Percentiles rank a stretch among this genome's conserved stretches.
Conservation (phyloP, 2,113 vertebrate species). For the Apteryx owenii region DNA sequence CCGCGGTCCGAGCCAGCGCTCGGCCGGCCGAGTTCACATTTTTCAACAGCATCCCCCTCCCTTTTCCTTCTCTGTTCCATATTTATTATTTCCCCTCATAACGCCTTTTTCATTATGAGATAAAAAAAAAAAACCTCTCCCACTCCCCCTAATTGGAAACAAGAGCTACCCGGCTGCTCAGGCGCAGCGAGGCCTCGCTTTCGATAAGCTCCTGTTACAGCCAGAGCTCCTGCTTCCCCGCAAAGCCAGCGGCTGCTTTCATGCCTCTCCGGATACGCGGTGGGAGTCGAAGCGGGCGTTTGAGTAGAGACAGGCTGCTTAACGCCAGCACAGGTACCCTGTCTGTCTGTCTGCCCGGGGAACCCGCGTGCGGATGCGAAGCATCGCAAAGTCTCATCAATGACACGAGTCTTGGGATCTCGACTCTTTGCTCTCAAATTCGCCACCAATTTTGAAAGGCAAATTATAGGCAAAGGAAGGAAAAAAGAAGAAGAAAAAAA, state of each 20-base stretch:
- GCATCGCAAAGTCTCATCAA: neutral
- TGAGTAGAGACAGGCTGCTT: neutral
- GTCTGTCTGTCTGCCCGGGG: too few species aligned
- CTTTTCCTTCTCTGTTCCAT: neutral
- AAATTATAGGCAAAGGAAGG: neutral
- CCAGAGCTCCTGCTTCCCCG: neutral
- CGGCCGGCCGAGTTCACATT: neutral
- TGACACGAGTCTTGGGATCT: neutral
- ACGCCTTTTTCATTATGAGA: neutral
- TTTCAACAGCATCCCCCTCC: neutral
- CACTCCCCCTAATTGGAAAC: neutral
- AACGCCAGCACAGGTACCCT: too few species aligned
- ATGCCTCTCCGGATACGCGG: neutral
- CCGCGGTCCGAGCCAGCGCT: too few species aligned
- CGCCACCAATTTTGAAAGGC: neutral
- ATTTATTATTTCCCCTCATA: neutral
- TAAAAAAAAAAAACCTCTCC: neutral
- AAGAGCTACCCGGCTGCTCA: neutral
- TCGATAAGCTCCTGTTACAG: neutral
- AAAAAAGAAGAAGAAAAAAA: neutral
- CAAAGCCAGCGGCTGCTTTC: neutral
- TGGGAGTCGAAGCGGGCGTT: neutral
- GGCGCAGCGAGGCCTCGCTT: neutral
- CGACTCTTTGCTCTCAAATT: neutral
- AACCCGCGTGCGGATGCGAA: neutral